Percentiles rank a stretch among this genome's conserved stretches.
Conservation (phyloP, 1,140 invertebrate species). For the Rhopalosiphum maidis region DNA sequence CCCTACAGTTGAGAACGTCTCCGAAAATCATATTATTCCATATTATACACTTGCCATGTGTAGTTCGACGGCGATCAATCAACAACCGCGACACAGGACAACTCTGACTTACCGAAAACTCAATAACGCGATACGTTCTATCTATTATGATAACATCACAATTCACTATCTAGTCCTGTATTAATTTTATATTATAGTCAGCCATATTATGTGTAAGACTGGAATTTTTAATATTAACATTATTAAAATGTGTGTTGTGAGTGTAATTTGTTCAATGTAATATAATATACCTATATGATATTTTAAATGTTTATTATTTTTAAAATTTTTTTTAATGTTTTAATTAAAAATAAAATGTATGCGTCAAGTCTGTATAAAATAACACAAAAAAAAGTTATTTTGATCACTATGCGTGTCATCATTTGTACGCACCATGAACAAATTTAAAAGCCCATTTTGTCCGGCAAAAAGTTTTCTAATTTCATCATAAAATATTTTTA, state of each 20-base stretch:
- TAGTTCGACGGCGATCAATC: background rate
- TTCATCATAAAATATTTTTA: slow-evolving; percentile 15
- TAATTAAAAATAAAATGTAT: background rate
- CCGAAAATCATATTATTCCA: background rate
- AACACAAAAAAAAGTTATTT: background rate
- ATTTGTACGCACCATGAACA: background rate
- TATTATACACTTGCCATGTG: background rate
- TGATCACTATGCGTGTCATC: background rate
- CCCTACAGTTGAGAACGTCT: background rate
- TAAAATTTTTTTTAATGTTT: background rate
- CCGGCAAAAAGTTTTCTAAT: background rate
- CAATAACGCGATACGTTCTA: background rate
- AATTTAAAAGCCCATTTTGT: background rate
- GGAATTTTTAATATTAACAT: background rate
- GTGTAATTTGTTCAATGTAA: background rate
- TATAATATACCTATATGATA: background rate
- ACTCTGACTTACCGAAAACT: background rate
- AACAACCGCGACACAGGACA: background rate
- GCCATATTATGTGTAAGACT: background rate
- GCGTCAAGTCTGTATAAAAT: background rate
- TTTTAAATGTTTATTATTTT: background rate
- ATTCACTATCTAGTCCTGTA: background rate
- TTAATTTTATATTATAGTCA: background rate
- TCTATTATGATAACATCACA: background rate
- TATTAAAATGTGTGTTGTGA: background rate